Evolutionary conservation across 1,140 invertebrate genomes (phyloP), one percentile per base, ranked within the genome.

Genomic region (Drosophila orosa): DNA sequence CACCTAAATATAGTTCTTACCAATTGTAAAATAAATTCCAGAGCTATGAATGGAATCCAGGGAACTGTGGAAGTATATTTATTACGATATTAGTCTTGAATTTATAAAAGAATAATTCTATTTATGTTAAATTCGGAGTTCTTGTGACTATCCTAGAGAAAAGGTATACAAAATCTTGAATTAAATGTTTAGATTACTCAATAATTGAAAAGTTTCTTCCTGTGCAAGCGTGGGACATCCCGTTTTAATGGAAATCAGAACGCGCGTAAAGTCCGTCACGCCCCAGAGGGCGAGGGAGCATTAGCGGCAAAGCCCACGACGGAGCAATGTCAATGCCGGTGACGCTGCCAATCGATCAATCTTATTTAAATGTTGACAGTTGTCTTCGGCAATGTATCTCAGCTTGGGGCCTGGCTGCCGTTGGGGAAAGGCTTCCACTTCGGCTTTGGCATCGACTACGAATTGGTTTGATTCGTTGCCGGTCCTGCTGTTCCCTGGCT

Each of bases 361-460:
- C 79, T 83, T 80, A 75, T 90, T 90, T 90, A 90, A 90, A 90
- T 90, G 82, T 68, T 84, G 84, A 89, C 84, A 89, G 84, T 89
- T 89, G 80, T 89, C 80, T 74, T 84, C 84, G 66, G 77, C 77
- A 74, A 62, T 78, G 84, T 78, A 65, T 78, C 77, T 73, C 60
- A 66, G 57, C 74, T 67, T 78, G 78, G 29, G 62, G 55, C 69
- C 78, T 52, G 75, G 58, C 68, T 68, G 58, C 76, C 62, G 19
- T 61, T 59, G 42, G 62, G 78, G 61, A 82, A 87, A 87, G 82
- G 81, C 74, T 78, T 48, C 3, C 25, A 7, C 74, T 71, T 78
- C 17, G 82, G 81, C 73, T 73, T 79, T 9, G 39, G 17, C 24
- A n/a, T n/a, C 19, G 29, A 22, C 48, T 33, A 33, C 29, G 31